Base-by-base conservation (phyloP, 2,797 vertebrate genomes). In the Meriones psammophilus region DNA sequence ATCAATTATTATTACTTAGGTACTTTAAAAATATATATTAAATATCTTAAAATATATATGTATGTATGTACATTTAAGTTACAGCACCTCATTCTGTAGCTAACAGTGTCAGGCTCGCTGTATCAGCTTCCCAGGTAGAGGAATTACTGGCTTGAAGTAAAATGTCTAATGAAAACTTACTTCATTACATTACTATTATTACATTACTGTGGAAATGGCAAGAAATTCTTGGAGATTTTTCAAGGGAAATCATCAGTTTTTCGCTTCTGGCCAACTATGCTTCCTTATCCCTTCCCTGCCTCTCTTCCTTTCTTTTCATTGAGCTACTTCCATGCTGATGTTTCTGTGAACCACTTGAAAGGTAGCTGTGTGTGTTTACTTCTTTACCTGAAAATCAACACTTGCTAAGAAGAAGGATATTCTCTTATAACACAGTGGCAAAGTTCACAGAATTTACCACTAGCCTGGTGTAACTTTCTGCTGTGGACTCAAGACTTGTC, bases 381-480 rank as follows among this genome's bases (percentile, higher is more conserved):
- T 92, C 33, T 90, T 92, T 81, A 56, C 3, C 4, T 28, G 33
- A 73, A 56, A 36, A 79, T 91, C 4, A 42, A 5, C 77, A n/a
- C 83, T 94, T 89, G 58, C 36, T 92, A 77, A 86, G 7, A 92
- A 89, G 60, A 89, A 96, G 1, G 15, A 83, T n/a, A 58, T 62
- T 92, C 86, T 92, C 39, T 81, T 39, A 58, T 30, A 87, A 80
- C 10, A 54, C 6, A 79, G 8, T 33, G 33, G 77, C 69, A 54
- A 83, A 64, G 36, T 78, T 83, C 24, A 83, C 91, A 26, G 92
- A 74, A 15, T 81, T 88, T 62, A 90, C 76, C 1, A 22, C 33
- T 56, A 68, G 83, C 36, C 28, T n/a, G 56, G n/a, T 69, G 10
- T 14, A 89, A 76, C 42, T 89, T 50, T 64, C n/a, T 91, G 81